Conservation (phyloP, 1,140 invertebrate species). For the Drosophila arizonae region DNA sequence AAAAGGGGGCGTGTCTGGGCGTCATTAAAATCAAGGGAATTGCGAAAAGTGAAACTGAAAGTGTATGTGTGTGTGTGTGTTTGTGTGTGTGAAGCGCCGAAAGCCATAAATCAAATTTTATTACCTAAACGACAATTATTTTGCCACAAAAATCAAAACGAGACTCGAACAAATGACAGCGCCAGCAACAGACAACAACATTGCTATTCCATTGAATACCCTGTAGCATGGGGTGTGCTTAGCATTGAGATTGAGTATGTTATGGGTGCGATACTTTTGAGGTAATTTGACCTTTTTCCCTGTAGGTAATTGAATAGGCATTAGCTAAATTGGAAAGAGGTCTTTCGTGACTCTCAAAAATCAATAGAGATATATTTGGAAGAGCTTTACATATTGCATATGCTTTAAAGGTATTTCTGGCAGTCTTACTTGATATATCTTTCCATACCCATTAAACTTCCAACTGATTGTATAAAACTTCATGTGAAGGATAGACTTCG, state of each 20-base stretch:
- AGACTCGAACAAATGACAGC: slow-evolving; percentile 39
- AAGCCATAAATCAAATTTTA: slow-evolving; percentile 72
- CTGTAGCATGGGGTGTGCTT: slow-evolving; percentile 2
- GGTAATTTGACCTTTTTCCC: too few species aligned
- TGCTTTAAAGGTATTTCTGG: too few species aligned
- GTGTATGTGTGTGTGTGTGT: neutral
- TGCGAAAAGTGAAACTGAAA: slow-evolving; percentile 33
- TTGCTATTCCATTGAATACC: slow-evolving; percentile 19
- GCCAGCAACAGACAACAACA: slow-evolving; percentile 35
- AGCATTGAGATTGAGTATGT: neutral
- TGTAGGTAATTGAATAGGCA: too few species aligned
- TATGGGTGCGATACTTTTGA: too few species aligned
- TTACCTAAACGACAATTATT: slow-evolving; percentile 76
- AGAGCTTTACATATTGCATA: too few species aligned
- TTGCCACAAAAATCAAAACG: slow-evolving; percentile 63
- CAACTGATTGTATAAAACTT: too few species aligned
- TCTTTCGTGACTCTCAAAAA: too few species aligned
- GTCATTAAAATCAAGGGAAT: slow-evolving; percentile 56
- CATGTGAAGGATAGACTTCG: too few species aligned
- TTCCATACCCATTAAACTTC: too few species aligned
- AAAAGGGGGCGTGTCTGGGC: slow-evolving; percentile 15
- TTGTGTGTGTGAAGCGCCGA: slow-evolving; percentile 34
- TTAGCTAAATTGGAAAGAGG: too few species aligned
- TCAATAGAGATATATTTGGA: too few species aligned
- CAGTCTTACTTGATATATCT: too few species aligned